phyloP scores from a whole-genome alignment of 2,113 vertebrate species.

The Nycticorax nycticorax region DNA sequence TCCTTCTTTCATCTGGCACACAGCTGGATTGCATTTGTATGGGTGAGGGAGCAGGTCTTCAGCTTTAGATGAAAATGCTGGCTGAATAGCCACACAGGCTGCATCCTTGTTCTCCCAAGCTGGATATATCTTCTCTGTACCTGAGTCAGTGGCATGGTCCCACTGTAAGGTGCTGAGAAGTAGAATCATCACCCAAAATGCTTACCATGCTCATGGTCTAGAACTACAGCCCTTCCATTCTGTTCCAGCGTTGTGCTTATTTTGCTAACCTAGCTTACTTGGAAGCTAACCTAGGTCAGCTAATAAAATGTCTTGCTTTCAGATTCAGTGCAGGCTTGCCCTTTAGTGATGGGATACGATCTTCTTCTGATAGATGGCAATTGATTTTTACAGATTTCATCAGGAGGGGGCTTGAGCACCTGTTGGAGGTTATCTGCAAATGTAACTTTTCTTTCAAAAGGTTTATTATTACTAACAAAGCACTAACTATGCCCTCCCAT shows the following conservation, averaged over 20 bases:
- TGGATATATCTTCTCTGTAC: fast-evolving
- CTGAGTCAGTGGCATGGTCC: not conserved
- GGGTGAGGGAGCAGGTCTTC: not conserved
- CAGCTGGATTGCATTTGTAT: not conserved
- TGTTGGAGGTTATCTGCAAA: not conserved
- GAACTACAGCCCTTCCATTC: not conserved
- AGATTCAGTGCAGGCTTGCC: not conserved
- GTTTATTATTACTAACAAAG: too few relatives aligned
- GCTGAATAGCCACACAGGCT: fast-evolving
- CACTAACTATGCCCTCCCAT: fast-evolving
- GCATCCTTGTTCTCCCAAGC: not conserved
- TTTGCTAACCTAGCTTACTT: not conserved
- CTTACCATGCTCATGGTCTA: fast-evolving
- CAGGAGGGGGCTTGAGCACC: not conserved
- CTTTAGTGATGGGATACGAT: not conserved
- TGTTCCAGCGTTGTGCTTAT: fast-evolving
- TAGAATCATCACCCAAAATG: not conserved
- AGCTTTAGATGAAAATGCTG: not conserved
- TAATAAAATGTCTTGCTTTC: not conserved
- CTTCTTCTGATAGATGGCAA: not conserved
- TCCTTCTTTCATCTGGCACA: not conserved
- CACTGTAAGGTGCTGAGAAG: not conserved
- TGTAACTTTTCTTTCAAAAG: not conserved
- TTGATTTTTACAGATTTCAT: not conserved
- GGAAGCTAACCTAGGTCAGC: not conserved